Percentiles rank a stretch among this genome's conserved stretches.
phyloP scores from a whole-genome alignment of 1,140 invertebrate species.

The Diabrotica undecimpunctata region DNA sequence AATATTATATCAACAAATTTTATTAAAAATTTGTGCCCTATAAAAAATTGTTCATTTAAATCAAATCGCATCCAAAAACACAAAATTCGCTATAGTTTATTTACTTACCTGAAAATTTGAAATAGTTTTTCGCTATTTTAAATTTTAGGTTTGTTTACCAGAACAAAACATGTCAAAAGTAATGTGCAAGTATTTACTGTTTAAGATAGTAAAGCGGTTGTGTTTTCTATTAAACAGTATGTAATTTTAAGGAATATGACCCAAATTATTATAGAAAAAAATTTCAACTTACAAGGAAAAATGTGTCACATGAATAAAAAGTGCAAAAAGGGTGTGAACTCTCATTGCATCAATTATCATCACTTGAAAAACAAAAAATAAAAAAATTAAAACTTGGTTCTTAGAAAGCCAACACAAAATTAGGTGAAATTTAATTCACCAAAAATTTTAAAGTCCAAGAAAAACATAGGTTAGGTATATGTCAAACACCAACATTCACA shows the following conservation, averaged over 20 bases:
- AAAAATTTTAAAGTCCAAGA: constrained; percentile 13
- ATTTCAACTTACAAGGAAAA: constrained; percentile 18
- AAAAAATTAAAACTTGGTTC: constrained; percentile 7
- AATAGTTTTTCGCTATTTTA: too few relatives aligned
- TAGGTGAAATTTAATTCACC: constrained; percentile 23
- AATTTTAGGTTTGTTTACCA: too few relatives aligned
- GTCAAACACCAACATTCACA: constrained; percentile 19
- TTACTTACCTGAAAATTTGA: too few relatives aligned
- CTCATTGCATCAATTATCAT: constrained; percentile 12
- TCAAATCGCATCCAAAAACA: too few relatives aligned
- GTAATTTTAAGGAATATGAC: constrained; percentile 5
- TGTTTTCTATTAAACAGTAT: too few relatives aligned
- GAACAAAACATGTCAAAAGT: too few relatives aligned
- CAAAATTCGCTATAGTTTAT: too few relatives aligned
- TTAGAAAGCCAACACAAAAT: constrained; percentile 16
- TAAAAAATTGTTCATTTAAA: too few relatives aligned
- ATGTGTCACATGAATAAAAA: constrained; percentile 15
- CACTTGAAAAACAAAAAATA: constrained; percentile 13
- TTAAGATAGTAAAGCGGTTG: too few relatives aligned
- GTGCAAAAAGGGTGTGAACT: constrained; percentile 23
- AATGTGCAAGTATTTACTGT: too few relatives aligned
- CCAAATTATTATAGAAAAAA: neutral
- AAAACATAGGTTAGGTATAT: constrained; percentile 14
- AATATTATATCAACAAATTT: too few relatives aligned
- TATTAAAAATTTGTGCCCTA: too few relatives aligned